Evolutionary conservation across 2,113 vertebrate genomes (phyloP).

Genomic region (Lanius ludovicianus): DNA sequence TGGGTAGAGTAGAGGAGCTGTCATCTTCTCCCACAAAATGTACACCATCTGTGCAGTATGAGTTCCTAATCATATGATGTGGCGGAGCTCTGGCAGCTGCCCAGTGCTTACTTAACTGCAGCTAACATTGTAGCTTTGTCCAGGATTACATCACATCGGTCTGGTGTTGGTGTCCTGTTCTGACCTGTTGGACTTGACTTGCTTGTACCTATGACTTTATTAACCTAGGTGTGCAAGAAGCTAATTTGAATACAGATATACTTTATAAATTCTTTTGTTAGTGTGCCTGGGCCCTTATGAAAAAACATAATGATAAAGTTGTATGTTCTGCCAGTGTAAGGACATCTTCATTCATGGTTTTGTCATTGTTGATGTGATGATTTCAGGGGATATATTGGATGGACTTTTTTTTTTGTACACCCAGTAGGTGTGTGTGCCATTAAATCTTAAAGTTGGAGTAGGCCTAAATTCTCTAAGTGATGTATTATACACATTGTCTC

Average conservation of each 20-base stretch:
- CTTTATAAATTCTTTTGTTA: neutral
- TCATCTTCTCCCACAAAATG: neutral
- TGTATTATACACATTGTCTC: neutral
- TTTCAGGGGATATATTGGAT: neutral
- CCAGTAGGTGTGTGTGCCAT: neutral
- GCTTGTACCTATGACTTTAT: neutral
- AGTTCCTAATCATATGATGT: neutral
- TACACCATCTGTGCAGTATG: neutral
- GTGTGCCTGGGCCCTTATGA: neutral
- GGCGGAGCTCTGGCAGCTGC: neutral
- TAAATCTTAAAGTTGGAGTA: neutral
- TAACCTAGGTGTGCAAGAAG: neutral
- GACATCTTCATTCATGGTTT: neutral
- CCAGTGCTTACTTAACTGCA: neutral
- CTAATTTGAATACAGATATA: neutral
- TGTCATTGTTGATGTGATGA: neutral
- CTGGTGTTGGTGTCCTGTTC: neutral
- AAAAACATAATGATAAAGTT: neutral
- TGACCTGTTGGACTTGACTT: neutral
- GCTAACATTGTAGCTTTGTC: neutral
- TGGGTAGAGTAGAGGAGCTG: neutral
- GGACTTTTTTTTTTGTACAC: neutral
- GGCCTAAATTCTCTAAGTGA: neutral
- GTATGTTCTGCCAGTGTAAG: neutral
- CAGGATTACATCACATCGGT: neutral